Evolutionary conservation across 1,140 invertebrate genomes (phyloP), one percentile per base, ranked within the genome.

Genomic region (Wiebesia pumilae): DNA sequence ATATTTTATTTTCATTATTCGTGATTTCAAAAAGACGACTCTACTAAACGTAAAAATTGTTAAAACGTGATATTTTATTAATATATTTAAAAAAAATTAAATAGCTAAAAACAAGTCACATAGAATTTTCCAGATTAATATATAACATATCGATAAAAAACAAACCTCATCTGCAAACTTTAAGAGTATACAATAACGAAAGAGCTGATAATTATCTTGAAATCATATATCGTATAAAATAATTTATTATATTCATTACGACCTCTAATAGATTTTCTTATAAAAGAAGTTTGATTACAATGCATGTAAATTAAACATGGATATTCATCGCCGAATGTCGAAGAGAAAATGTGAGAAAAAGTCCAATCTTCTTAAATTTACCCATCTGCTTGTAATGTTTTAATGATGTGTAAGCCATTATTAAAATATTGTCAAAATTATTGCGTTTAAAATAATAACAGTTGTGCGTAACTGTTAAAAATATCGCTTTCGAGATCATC

Each of bases 101-200:
- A n/a, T n/a, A n/a, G n/a, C n/a, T n/a, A n/a, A n/a, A n/a, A n/a
- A n/a, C n/a, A n/a, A n/a, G n/a, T n/a, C n/a, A n/a, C n/a, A n/a
- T n/a, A n/a, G n/a, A n/a, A 67, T 81, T 33, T 65, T 65, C 38
- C 35, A 67, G 24, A 81, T 81, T 47, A 81, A 67, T 47, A 47
- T 81, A 62, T 81, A 69, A 81, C 80, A 69, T 81, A 81, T 81
- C 80, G 80, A 47, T 19, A 40, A 81, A 38, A 81, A 67, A 67
- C n/a, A 30, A 62, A 69, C 19, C n/a, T 24, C 27, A 81, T 19
- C 19, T 67, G 65, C 38, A 40, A 19, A 47, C 80, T 69, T 3
- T 65, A 81, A 65, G 79, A n/a, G 27, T 69, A 81, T 81, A 81
- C n/a, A 30, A 81, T 81, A 67, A 47, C 33, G 6, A 14, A 69